Base-by-base conservation (phyloP, 2,113 vertebrate genomes). In the Sturnira hondurensis region DNA sequence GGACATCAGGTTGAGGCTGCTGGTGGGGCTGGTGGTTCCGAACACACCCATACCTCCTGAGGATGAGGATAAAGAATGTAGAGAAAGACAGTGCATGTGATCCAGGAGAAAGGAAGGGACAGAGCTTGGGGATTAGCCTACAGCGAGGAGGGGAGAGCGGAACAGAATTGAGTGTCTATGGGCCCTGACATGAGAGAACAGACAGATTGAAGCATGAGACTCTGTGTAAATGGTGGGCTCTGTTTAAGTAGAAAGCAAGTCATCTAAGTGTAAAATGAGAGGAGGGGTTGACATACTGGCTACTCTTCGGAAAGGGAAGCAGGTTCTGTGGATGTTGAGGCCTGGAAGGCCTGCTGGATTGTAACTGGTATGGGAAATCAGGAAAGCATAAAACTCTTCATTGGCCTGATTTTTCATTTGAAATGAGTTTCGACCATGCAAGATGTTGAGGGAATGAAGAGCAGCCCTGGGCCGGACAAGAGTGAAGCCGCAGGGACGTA, bases 381-480 rank as follows among this genome's bases (percentile, higher is more conserved):
- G 77, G 56, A 90, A 33, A 4, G 43, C 58, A 13, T 41, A 16
- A 45, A 36, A 9, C 31, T 45, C 84, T 65, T 61, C 20, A 2
- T 6, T 10, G 13, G 26, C n/a, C 38, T 78, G 80, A 31, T 81
- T 92, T 95, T 91, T 58, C 56, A 71, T 88, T 90, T 58, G 67
- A 96, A 89, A 74, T 80, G 61, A 78, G 12, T 96, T 96, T 97
- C 83, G 87, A 38, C 0, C 0, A 36, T 87, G 77, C 54, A 88
- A 78, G 94, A 85, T 28, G 93, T 80, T 38, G 50, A 88, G 43
- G 36, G 92, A 97, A 87, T 89, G 54, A 91, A 96, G 80, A 56
- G 83, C 65, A 36, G 88, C 33, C 50, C 58, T 52, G 78, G 88
- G 92, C 24, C 2, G 28, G 52, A 93, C 83, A 88, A 97, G 88